phyloP scores from a whole-genome alignment of 2,888 invertebrate genomes.

The Leucozona laternaria region DNA sequence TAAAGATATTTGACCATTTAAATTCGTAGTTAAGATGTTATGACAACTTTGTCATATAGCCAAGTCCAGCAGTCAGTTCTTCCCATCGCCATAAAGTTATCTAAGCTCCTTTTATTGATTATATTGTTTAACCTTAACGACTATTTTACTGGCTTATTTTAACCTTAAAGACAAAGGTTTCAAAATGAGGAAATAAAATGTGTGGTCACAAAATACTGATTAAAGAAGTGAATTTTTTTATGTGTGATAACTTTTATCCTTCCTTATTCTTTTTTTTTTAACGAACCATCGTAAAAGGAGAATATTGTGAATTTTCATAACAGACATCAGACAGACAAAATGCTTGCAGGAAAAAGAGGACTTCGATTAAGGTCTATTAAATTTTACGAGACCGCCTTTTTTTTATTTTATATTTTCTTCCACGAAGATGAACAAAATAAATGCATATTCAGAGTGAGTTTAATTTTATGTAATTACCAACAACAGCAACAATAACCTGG shows the following conservation, averaged over 20 bases:
- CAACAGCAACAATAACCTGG: conserved; percentile 27
- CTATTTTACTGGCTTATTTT: not conserved
- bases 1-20: too few species aligned
- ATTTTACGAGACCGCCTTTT: conserved; percentile 47
- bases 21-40: not conserved
- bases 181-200: conserved; percentile 27
- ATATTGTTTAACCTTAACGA: not conserved
- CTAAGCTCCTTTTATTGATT: not conserved
- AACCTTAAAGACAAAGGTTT: not conserved
- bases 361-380: conserved; percentile 70
- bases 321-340: conserved; percentile 24
- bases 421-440: not conserved
- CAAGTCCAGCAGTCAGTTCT: not conserved
- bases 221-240: conserved; percentile 30
- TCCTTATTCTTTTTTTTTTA: conserved; percentile 9
- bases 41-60: not conserved
- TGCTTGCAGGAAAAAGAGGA: conserved; percentile 33
- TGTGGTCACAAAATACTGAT: conserved; percentile 47
- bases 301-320: conserved; percentile 31
- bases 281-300: conserved; percentile 42
- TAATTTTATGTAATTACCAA: conserved; percentile 63
- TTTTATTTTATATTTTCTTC: conserved; percentile 3
- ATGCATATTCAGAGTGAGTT: conserved; percentile 47
- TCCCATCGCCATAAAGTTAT: not conserved
- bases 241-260: conserved; percentile 43